These are phyloP conservation scores for Papilio demoleus DNA, from an alignment of 2,888 invertebrate genomes.

Conservation along the genomic window DNA sequence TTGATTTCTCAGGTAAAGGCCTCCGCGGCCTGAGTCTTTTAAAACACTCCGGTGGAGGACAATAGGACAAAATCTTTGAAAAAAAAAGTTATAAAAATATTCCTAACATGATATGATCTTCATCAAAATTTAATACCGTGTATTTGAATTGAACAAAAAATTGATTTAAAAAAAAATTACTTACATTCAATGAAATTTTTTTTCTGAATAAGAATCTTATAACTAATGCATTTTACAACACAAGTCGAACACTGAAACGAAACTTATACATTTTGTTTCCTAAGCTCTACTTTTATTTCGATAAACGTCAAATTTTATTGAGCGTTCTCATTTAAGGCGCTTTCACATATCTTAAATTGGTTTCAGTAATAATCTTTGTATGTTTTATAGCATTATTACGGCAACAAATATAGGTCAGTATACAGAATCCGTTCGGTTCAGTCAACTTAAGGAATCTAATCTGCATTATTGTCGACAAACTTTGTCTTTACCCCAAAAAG, in stretches of 20 bases:
- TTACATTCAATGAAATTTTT: too few relatives aligned
- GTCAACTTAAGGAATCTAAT: constrained; percentile 20
- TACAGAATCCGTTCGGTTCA: background rate
- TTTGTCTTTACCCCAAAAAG: constrained; percentile 32
- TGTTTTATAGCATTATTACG: too few relatives aligned
- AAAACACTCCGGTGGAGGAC: constrained; percentile 16
- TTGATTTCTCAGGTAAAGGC: constrained; percentile 49
- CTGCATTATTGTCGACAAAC: constrained; percentile 15
- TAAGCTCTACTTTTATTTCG: too few relatives aligned
- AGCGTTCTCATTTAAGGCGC: too few relatives aligned
- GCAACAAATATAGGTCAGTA: too few relatives aligned
- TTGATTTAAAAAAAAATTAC: background rate
- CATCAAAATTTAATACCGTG: background rate
- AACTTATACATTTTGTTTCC: too few relatives aligned
- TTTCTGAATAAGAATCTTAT: too few relatives aligned
- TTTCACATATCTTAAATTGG: too few relatives aligned
- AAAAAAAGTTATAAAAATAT: constrained; percentile 22
- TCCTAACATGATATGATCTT: background rate
- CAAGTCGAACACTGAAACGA: too few relatives aligned
- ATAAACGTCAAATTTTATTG: too few relatives aligned
- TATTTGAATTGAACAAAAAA: background rate
- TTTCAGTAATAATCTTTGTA: too few relatives aligned
- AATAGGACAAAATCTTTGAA: constrained; percentile 17
- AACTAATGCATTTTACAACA: too few relatives aligned
- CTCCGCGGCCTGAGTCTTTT: constrained; percentile 42